Conservation (phyloP, 1,140 invertebrate species). For the Drosophila albomicans region DNA sequence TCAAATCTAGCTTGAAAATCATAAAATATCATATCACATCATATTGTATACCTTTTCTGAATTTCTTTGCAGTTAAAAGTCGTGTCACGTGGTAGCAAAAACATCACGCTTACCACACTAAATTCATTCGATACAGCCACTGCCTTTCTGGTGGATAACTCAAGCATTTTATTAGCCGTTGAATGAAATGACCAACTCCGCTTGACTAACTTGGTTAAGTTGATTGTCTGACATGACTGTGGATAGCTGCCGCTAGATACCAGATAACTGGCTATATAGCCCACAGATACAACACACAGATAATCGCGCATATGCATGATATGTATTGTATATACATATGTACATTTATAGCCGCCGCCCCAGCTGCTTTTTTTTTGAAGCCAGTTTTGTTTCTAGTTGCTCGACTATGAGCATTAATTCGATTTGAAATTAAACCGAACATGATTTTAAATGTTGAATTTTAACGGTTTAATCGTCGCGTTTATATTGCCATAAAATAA, state of each 20-base stretch:
- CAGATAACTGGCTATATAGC: constrained; percentile 27
- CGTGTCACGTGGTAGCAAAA: neutral
- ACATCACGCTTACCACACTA: neutral
- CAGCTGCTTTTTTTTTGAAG: constrained; percentile 26
- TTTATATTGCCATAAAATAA: constrained; percentile 81
- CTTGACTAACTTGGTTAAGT: constrained; percentile 82
- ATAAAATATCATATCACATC: too few species aligned
- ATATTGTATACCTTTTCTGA: too few species aligned
- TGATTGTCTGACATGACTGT: constrained; percentile 81
- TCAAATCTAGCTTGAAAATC: too few species aligned
- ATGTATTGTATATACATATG: constrained; percentile 19
- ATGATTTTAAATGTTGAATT: constrained; percentile 83
- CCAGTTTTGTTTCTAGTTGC: constrained; percentile 55
- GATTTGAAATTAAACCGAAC: constrained; percentile 79
- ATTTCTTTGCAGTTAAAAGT: neutral
- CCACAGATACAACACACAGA: constrained; percentile 26
- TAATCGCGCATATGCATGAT: constrained; percentile 23
- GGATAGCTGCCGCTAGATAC: constrained; percentile 66
- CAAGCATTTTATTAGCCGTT: constrained; percentile 82
- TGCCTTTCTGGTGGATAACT: constrained; percentile 72
- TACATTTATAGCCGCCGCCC: constrained; percentile 52
- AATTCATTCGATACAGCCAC: constrained; percentile 12
- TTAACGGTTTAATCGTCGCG: constrained; percentile 81
- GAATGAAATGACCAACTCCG: constrained; percentile 82
- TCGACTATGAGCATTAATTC: constrained; percentile 59